Evolutionary conservation across 2,113 vertebrate species (phyloP).

Genomic region (Lipotes vexillifer): DNA sequence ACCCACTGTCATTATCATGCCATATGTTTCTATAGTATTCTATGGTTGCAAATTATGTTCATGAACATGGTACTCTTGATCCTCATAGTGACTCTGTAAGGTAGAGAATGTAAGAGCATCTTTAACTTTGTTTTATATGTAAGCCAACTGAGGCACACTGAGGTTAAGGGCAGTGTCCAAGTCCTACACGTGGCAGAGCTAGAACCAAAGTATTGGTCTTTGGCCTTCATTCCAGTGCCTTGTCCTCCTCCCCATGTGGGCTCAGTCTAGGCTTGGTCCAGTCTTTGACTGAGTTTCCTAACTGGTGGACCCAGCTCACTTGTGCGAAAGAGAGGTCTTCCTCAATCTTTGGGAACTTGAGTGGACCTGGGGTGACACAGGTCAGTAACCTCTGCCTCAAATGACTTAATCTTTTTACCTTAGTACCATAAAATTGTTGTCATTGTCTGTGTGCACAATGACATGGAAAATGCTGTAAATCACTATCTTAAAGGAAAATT

Average conservation of each 20-base stretch:
- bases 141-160: neutral
- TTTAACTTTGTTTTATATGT: neutral
- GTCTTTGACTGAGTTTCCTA: neutral
- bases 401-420: neutral
- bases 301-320: neutral
- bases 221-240: neutral
- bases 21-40: neutral
- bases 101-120: neutral
- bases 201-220: neutral
- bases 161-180: neutral
- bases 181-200: neutral
- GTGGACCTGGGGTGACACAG: neutral
- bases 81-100: neutral
- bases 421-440: neutral
- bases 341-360: neutral
- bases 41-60: neutral
- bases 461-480: neutral
- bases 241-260: neutral
- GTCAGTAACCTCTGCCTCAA: neutral
- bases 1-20: neutral
- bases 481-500: neutral
- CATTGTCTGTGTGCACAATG: neutral
- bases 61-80: neutral
- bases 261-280: neutral
- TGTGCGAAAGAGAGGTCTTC: neutral